phyloP scores from a whole-genome alignment of 2,113 vertebrate genomes.

The Heptranchias perlo region DNA sequence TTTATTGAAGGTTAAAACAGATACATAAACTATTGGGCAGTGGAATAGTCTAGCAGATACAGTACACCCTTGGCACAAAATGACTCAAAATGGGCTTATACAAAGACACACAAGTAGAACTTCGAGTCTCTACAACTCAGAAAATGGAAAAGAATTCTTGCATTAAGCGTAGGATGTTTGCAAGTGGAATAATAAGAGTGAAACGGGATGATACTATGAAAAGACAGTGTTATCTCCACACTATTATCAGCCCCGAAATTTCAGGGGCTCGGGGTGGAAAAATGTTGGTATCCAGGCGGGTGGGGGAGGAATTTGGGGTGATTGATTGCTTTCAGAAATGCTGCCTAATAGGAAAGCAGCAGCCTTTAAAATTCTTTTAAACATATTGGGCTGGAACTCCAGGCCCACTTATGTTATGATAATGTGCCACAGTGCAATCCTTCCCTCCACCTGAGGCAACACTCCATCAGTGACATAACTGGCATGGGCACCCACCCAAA shows the following conservation, averaged over 20 bases:
- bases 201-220: not conserved
- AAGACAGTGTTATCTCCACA: not conserved
- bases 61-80: not conserved
- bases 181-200: not conserved
- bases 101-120: not conserved
- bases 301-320: not conserved
- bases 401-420: not conserved
- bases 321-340: not conserved
- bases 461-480: not conserved
- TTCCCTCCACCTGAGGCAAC: not conserved
- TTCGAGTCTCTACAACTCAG: not conserved
- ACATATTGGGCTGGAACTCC: not conserved
- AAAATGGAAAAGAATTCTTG: not conserved
- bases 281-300: not conserved
- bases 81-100: not conserved
- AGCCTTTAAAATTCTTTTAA: not conserved
- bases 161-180: not conserved
- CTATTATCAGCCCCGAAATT: not conserved
- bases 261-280: not conserved
- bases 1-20: slow-evolving; percentile 6
- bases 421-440: not conserved
- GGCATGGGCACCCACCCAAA: not conserved
- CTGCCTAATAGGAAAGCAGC: not conserved
- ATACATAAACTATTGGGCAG: not conserved
- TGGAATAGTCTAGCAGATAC: not conserved